Evolutionary conservation across 2,888 invertebrate genomes (phyloP).

Genomic region (Chloromyia formosa): DNA sequence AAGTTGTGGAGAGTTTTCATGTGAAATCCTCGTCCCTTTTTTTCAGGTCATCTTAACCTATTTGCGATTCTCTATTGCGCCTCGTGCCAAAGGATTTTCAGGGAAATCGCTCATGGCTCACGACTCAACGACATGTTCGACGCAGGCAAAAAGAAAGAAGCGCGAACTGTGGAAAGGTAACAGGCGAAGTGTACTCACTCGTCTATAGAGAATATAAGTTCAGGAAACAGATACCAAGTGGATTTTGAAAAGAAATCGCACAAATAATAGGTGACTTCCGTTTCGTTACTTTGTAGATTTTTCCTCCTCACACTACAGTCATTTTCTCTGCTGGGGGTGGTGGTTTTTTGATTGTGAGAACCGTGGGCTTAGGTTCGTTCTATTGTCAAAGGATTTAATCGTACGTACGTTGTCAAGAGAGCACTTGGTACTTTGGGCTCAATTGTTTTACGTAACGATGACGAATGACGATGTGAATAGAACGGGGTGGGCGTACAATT

Average conservation of each 20-base stretch:
- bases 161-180: constrained; percentile 1
- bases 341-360: too few species aligned
- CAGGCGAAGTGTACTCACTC: too few species aligned
- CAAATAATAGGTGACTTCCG: constrained; percentile 43
- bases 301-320: neutral
- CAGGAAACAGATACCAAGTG: neutral
- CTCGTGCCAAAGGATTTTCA: constrained; percentile 3
- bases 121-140: neutral
- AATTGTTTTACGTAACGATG: constrained; percentile 1
- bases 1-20: neutral
- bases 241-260: constrained; percentile 35
- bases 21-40: neutral
- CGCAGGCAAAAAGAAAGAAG: neutral
- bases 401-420: constrained; percentile 2
- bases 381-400: constrained; percentile 35
- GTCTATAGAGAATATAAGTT: neutral
- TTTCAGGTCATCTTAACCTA: constrained; percentile 13
- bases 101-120: constrained; percentile 5
- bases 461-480: too few species aligned
- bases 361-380: neutral
- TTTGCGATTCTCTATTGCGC: constrained; percentile 15
- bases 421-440: constrained; percentile 18
- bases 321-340: too few species aligned
- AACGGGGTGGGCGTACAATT: too few species aligned
- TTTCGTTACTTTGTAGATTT: constrained; percentile 38